Evolutionary conservation across 1,140 invertebrate genomes (phyloP), one percentile per base, ranked within the genome.

Genomic region (Pomacea maculata): DNA sequence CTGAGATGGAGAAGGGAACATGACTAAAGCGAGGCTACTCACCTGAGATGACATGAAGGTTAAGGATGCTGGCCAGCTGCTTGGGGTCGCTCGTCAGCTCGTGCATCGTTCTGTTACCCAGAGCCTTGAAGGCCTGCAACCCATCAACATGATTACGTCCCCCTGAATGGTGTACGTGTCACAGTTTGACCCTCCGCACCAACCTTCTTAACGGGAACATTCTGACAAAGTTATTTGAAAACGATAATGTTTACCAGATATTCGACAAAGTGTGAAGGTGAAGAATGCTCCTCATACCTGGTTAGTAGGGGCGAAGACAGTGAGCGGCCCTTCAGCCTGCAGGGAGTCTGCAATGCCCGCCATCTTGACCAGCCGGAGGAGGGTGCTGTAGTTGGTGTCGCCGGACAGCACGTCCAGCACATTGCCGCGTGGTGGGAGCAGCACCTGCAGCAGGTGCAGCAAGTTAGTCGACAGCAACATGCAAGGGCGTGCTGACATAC

Each of bases 71-170:
- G 74, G 80, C 71, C 29, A 87, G 79, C 10, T 74, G 71, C 11
- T 78, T 67, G 10, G 91, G 81, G 80, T 93, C 83, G 9, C 91
- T 90, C 25, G 85, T 65, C 54, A 91, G 83, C 72, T 73, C 77
- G 14, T 84, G 72, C 55, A 82, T 45, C 5, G 78, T 83, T 65
- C 84, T 83, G 29, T 83, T 76, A 21, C 83, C 79, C 21, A 90
- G 71, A 45, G 72, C 10, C 55, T 81, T 74, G 73, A 82, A 82
- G 17, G 84, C 85, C 86, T 87, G 75, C 25, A 82, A n/a, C 14
- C 21, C n/a, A 45, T 4, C 34, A 2, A 45, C 34, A 45, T 45
- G 10, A 67, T 67, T 67, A 67, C 8, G 3, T 7, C 65, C 65
- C 0, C 12, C 7, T 12, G 25, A 0, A 25, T 19, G 65, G 25